A percentile compares a stretch with the other conserved stretches of the same genome.
These are phyloP conservation scores for Megaceryle torquata DNA, from an alignment of 2,113 vertebrate genomes.

Conservation along the genomic window DNA sequence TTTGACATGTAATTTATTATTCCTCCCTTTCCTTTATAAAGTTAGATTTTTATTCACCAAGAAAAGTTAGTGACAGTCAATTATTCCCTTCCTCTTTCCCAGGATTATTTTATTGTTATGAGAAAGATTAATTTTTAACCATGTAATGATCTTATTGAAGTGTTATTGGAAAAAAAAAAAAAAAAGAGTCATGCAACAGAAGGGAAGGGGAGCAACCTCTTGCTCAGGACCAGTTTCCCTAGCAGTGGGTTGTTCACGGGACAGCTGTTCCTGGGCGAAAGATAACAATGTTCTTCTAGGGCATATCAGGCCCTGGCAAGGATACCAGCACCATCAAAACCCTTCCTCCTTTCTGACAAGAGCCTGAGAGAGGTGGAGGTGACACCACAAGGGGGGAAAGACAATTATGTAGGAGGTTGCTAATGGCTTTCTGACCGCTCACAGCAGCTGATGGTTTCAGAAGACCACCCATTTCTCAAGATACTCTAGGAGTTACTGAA, in stretches of 20 bases:
- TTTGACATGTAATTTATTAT: constrained; percentile 20
- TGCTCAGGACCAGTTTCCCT: neutral
- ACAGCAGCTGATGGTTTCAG: neutral
- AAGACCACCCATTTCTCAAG: neutral
- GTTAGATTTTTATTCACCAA: constrained; percentile 4
- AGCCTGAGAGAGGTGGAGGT: neutral
- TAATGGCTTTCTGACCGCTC: neutral
- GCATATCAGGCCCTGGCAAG: neutral
- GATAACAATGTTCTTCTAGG: neutral
- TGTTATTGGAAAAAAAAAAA: neutral
- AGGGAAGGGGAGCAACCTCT: neutral
- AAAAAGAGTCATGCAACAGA: neutral
- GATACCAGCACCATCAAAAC: neutral
- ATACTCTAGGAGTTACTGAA: neutral
- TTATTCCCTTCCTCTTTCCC: neutral
- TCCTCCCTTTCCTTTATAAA: constrained; percentile 34
- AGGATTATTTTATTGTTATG: neutral
- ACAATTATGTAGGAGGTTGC: neutral
- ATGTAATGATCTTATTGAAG: neutral
- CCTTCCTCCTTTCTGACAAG: neutral
- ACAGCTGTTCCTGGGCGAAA: neutral
- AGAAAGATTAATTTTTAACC: constrained; percentile 16
- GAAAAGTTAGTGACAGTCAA: constrained; percentile 11
- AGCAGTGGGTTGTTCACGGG: neutral
- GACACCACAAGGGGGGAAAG: neutral